A percentile compares a stretch with the other conserved stretches of the same genome.
These are phyloP conservation scores for Caenorhabditis angaria DNA, from an alignment of 2,888 invertebrate species.

Conservation along the genomic window DNA sequence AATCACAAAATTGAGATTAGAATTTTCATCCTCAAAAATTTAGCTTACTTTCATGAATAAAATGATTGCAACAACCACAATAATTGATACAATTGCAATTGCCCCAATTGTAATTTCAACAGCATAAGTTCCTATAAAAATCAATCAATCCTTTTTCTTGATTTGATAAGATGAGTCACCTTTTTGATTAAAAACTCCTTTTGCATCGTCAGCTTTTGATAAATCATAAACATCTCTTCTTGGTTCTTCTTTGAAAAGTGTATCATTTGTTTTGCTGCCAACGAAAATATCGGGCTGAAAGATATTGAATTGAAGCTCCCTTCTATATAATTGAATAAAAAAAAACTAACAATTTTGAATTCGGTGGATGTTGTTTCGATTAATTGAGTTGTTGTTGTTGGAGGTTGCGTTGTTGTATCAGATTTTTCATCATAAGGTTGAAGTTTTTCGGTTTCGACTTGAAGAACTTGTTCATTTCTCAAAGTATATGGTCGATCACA, in stretches of 20 bases:
- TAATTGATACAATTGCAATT: constrained; percentile 45
- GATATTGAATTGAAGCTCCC: not conserved
- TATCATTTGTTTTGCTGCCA: constrained; percentile 53
- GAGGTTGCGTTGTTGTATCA: constrained; percentile 60
- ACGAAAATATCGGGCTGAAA: constrained; percentile 56
- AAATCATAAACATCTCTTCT: constrained; percentile 51
- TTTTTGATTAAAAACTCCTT: constrained; percentile 42
- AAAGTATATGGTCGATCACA: constrained; percentile 71
- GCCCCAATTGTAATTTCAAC: constrained; percentile 48
- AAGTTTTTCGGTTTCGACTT: constrained; percentile 38
- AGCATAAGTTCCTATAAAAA: constrained; percentile 32
- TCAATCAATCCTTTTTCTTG: not conserved
- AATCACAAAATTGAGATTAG: no score
- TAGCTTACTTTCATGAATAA: constrained; percentile 51
- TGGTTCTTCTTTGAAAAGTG: constrained; percentile 56
- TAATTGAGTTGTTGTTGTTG: constrained; percentile 49
- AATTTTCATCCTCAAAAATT: not conserved
- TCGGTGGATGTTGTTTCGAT: constrained; percentile 51
- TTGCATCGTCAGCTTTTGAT: constrained; percentile 43
- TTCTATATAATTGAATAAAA: not conserved
- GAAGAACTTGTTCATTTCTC: constrained; percentile 33
- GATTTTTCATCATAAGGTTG: constrained; percentile 55
- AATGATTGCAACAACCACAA: constrained; percentile 51
- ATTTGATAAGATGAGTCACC: constrained; percentile 17
- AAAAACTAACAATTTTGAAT: constrained; percentile 45